Conservation (phyloP, 2,113 vertebrate genomes). For the Microcebus tavaratra region DNA sequence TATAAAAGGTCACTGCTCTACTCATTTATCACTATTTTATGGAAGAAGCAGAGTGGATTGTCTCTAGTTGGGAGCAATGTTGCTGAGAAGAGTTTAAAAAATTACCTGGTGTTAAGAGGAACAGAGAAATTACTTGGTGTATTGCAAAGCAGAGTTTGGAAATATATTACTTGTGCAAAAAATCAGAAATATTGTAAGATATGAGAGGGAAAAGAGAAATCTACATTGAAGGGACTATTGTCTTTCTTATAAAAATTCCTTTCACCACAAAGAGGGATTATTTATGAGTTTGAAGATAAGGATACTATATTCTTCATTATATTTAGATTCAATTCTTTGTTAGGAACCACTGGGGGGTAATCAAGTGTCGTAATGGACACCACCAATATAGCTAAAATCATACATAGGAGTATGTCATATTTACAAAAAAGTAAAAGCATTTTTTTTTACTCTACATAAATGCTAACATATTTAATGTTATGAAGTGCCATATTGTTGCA, state of each 20-base stretch:
- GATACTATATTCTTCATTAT: neutral
- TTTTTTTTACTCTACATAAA: neutral
- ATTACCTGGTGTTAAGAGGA: constrained; percentile 72
- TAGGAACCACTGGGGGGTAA: neutral
- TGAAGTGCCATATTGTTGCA: neutral
- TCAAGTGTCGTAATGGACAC: neutral
- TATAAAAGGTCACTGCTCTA: constrained; percentile 82
- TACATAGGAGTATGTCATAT: neutral
- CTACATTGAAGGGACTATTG: neutral
- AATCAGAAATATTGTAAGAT: constrained; percentile 18
- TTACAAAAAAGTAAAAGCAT: neutral
- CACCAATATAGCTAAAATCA: neutral
- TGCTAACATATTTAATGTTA: neutral
- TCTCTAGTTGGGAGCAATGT: constrained; percentile 74
- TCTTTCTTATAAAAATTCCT: neutral
- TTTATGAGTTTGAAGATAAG: neutral
- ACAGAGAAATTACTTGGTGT: constrained; percentile 76
- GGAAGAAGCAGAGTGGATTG: constrained; percentile 58
- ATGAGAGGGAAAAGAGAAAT: constrained; percentile 24
- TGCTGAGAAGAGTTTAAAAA: constrained; percentile 72
- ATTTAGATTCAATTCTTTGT: neutral
- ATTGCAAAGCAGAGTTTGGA: constrained; percentile 50
- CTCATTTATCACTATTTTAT: constrained; percentile 82
- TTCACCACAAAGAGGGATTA: neutral
- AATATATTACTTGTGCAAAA: neutral